Evolutionary conservation across 2,797 vertebrate species (phyloP).

Genomic region (Gallinago nigripennis): DNA sequence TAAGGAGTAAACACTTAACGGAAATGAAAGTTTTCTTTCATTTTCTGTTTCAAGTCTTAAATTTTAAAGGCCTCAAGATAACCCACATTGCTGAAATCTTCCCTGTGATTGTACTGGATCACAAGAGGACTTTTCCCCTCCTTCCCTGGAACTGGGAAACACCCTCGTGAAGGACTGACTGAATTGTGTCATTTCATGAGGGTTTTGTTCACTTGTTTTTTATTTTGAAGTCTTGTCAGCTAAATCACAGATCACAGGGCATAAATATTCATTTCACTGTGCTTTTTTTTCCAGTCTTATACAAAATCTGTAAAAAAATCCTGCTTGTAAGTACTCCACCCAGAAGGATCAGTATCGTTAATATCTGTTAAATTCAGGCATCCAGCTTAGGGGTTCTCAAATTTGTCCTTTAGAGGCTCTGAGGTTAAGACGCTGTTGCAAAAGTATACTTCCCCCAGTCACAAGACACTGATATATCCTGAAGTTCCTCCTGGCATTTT

Average conservation of each 20-base stretch:
- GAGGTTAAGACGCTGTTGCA: neutral
- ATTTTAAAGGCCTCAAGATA: neutral
- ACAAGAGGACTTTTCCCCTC: neutral
- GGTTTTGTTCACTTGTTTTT: neutral
- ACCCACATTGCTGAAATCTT: neutral
- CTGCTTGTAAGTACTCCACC: neutral
- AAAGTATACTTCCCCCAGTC: neutral
- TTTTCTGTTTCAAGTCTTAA: slow-evolving; percentile 3
- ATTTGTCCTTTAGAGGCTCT: neutral
- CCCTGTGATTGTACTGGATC: neutral
- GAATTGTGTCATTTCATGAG: neutral
- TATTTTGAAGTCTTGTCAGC: neutral
- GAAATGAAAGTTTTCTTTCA: neutral
- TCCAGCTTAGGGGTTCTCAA: neutral
- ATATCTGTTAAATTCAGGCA: neutral
- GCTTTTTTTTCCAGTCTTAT: neutral
- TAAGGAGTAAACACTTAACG: neutral
- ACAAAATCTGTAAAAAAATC: neutral
- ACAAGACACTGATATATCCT: neutral
- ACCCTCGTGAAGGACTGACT: neutral
- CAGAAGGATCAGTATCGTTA: neutral
- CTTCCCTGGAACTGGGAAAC: neutral
- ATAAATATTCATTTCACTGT: neutral
- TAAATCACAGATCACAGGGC: neutral
- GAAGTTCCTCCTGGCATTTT: neutral